Evolutionary conservation across 2,888 invertebrate genomes (phyloP), one percentile per base, ranked within the genome.

Genomic region (Eueremaeus valkanovi): DNA sequence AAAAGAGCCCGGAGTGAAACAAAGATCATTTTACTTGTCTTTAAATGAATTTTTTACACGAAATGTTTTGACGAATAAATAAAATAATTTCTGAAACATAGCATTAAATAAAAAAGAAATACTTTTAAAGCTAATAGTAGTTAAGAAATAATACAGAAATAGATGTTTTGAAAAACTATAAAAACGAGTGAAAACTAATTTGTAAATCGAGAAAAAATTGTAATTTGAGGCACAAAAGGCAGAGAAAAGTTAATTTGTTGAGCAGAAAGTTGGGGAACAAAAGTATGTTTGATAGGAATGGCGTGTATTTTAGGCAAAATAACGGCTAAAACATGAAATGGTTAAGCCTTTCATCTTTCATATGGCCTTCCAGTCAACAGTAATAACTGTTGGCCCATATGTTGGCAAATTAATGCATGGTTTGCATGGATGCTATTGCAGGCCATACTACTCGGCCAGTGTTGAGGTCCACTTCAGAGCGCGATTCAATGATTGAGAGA

Each of bases 381-480:
- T 66, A 66, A 33, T 33, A 66, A 66, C 66, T 66, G 66, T 66
- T 66, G 31, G 33, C 36, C 66, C 66, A 66, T 66, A 66, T 66
- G 66, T 66, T 66, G 36, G 11, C n/a, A 66, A 66, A 66, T 66
- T 66, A 73, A 73, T 51, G 33, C 51, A 55, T 36, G 55, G 73
- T 73, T 73, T 73, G 49, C 29, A 24, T 68, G 36, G 40, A 68
- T 68, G 13, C 13, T 27, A 49, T 70, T 33, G 70, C 40, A 33
- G 16, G 33, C 21, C 13, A 68, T n/a, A n/a, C n/a, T 70, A 29
- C 42, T 70, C 66, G 40, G 72, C 72, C 45, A 42, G 24, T 31
- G 49, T 51, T 72, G 49, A 72, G 72, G 51, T 72, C 49, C 72
- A 51, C 49, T 51, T 51, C 72, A 72, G 61, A 80, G 78, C n/a